Base-by-base conservation (phyloP, 2,797 vertebrate genomes). In the Cryptoprocta ferox region DNA sequence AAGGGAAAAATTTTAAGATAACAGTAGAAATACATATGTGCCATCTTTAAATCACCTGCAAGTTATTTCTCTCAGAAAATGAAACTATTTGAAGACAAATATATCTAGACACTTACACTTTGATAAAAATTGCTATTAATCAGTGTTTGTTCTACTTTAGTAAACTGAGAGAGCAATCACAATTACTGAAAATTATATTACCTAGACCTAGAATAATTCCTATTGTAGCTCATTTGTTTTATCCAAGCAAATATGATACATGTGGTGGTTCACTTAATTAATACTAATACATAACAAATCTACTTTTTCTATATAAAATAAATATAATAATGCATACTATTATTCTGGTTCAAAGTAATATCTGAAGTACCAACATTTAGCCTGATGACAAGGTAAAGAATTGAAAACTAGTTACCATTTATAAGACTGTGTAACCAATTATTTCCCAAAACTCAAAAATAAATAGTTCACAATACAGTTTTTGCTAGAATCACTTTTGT, bases 141-240 rank as follows among this genome's bases (percentile, higher is more conserved):
- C 83, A 83, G 56, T 70, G n/a, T 88, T 80, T 91, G 42, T 24
- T 65, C 28, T 76, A 65, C 8, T 59, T 92, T 56, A 70, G 15
- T 92, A 90, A 95, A 73, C 26, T 71, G 35, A 84, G 28, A 95
- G 12, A 79, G 37, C 61, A 95, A 95, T 76, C 39, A 78, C n/a
- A 86, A 83, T 87, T 92, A 93, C 50, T 86, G 32, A 24, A 94
- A 94, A 91, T 92, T 28, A 30, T 48, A 84, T 78, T 91, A 89
- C 19, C 15, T 35, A 56, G 53, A 66, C 28, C 32, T n/a, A 50
- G 53, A 35, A 89, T 89, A 94, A 81, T 35, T 95, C n/a, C 32
- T 76, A 73, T 53, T 86, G 24, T 61, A 83, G 81, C 19, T 91
- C 66, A 87, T 63, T 42, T 65, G 39, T 90, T 93, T 89, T 56